Evolutionary conservation across 2,888 invertebrate species (phyloP).

Genomic region (Heterodera filipjevi): DNA sequence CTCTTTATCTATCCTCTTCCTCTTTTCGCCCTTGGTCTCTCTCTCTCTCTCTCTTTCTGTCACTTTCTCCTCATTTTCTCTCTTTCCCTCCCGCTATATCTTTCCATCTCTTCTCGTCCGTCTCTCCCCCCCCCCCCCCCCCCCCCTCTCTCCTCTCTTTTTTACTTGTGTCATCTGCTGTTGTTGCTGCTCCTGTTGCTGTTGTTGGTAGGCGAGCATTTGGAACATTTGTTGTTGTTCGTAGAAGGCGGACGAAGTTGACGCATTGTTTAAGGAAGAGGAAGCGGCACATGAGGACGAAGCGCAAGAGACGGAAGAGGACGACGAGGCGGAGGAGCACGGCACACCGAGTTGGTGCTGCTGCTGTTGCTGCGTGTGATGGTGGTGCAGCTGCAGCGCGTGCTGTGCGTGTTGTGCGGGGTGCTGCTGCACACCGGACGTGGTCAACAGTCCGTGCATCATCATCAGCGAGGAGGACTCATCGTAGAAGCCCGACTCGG

Average conservation of each 20-base stretch:
- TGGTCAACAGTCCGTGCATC: slow-evolving; percentile 5
- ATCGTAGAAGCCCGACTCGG: slow-evolving; percentile 19
- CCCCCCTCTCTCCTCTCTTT: no score
- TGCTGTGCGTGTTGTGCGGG: background rate
- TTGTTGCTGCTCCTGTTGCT: slow-evolving; percentile 14
- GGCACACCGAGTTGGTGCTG: background rate
- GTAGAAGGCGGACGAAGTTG: background rate
- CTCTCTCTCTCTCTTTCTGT: no score
- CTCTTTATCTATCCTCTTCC: no score
- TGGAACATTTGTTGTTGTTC: slow-evolving; percentile 8
- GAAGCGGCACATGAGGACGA: slow-evolving; percentile 6
- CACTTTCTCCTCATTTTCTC: no score
- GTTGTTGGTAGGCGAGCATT: slow-evolving; percentile 6
- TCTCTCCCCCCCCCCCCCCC: no score
- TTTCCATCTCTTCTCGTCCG: no score
- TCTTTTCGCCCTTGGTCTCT: no score
- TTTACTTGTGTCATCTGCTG: background rate
- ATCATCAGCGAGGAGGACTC: background rate
- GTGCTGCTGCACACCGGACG: background rate
- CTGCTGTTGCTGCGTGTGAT: background rate
- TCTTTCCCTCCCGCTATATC: background rate
- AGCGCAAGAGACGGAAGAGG: background rate
- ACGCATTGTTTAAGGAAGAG: background rate
- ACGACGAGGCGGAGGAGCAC: slow-evolving; percentile 7
- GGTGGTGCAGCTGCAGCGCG: background rate